Evolutionary conservation across 2,888 invertebrate species (phyloP).

Genomic region (Tuberolachnus salignus): DNA sequence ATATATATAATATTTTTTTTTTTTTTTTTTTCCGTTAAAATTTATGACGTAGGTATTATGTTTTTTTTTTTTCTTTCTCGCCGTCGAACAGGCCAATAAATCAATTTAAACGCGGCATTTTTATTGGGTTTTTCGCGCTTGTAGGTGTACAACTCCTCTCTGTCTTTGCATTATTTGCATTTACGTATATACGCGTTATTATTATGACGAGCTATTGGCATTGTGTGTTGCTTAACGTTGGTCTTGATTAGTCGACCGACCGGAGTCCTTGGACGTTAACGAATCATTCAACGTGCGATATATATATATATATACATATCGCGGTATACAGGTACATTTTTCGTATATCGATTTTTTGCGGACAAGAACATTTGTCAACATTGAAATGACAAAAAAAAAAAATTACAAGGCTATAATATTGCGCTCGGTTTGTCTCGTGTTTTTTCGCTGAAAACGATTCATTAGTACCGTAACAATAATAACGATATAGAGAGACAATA

Average conservation of each 20-base stretch:
- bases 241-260: conserved; percentile 19
- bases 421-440: too few species aligned
- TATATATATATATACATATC: not conserved
- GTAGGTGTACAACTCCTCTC: too few species aligned
- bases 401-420: not conserved
- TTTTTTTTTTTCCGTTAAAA: too few species aligned
- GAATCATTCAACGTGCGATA: conserved; percentile 26
- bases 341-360: not conserved
- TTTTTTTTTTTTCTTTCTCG: too few species aligned
- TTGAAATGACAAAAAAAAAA: too few species aligned
- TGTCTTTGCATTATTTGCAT: too few species aligned
- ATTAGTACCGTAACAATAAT: conserved; percentile 2
- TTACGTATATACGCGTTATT: not conserved
- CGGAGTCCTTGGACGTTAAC: conserved; percentile 40
- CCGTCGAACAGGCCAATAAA: not conserved
- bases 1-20: too few species aligned
- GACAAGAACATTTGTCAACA: conserved; percentile 33
- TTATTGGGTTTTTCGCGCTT: not conserved
- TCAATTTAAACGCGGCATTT: conserved; percentile 17
- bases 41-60: too few species aligned
- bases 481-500: not conserved
- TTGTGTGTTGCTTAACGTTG: not conserved
- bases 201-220: conserved; percentile 19
- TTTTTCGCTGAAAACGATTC: conserved; percentile 23
- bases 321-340: too few species aligned